Percentiles rank a stretch among this genome's conserved stretches.
Evolutionary conservation across 1,140 invertebrate species (phyloP).

Genomic region (Callitettix versicolor): DNA sequence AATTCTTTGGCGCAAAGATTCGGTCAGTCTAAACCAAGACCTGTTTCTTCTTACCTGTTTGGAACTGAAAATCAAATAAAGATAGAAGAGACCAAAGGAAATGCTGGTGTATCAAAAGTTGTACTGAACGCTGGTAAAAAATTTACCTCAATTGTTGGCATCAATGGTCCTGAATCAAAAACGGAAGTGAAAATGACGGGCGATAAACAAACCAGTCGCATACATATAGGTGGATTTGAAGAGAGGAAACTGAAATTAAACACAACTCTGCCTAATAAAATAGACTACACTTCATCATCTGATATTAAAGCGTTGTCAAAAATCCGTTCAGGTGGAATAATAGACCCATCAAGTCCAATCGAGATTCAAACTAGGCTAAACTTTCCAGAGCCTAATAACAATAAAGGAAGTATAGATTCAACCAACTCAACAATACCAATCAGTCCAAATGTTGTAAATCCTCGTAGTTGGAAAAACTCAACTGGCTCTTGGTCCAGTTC

Average conservation of each 20-base stretch:
- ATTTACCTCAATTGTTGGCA: constrained; percentile 28
- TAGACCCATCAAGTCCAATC: neutral
- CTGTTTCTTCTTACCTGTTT: constrained; percentile 15
- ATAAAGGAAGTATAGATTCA: too few relatives aligned
- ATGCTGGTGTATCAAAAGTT: neutral
- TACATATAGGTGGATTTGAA: neutral
- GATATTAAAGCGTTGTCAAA: constrained; percentile 7
- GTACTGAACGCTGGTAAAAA: constrained; percentile 13
- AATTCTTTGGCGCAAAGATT: constrained; percentile 11
- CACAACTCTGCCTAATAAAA: too few relatives aligned
- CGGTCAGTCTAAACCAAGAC: constrained; percentile 10
- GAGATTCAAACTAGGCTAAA: too few relatives aligned
- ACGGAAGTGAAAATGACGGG: neutral
- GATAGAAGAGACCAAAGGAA: neutral
- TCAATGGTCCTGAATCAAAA: constrained; percentile 13
- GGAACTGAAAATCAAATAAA: constrained; percentile 3
- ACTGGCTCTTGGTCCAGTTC: too few relatives aligned
- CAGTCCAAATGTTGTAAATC: too few relatives aligned
- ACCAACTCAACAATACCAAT: too few relatives aligned
- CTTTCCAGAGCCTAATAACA: too few relatives aligned
- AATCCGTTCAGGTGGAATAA: constrained; percentile 3
- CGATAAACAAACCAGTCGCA: neutral
- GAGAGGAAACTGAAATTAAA: too few relatives aligned
- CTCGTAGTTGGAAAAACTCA: too few relatives aligned
- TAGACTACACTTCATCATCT: neutral